A percentile compares a stretch with the other conserved stretches of the same genome.
Conservation (phyloP, 2,797 vertebrate genomes). For the Poeciliopsis gracilis region DNA sequence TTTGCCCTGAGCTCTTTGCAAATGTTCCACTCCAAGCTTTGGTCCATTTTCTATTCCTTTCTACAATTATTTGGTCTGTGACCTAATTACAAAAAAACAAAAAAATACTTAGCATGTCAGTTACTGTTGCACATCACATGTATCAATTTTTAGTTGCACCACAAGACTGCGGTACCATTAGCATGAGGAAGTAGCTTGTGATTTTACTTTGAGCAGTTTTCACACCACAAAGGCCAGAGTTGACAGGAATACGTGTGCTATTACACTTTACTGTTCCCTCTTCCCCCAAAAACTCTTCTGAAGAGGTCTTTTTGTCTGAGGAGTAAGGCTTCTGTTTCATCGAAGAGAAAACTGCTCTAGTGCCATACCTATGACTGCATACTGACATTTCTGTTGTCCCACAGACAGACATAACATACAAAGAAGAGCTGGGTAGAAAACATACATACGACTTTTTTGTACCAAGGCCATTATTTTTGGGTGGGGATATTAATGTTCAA, state of each 20-base stretch:
- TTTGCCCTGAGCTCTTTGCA: conserved; percentile 2
- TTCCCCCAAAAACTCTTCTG: neutral
- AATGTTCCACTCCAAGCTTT: conserved; percentile 3
- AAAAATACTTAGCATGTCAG: neutral
- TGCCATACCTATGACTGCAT: neutral
- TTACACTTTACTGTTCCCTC: neutral
- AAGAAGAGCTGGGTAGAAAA: neutral
- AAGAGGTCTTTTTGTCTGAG: neutral
- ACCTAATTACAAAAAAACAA: neutral
- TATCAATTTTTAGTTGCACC: neutral
- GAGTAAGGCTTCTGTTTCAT: neutral
- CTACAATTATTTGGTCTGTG: neutral
- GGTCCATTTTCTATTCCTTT: conserved; percentile 1
- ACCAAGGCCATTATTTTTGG: neutral
- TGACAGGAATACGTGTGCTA: neutral
- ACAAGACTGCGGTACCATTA: neutral
- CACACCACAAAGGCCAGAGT: neutral
- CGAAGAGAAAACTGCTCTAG: neutral
- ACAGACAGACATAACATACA: neutral
- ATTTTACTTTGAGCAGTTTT: neutral
- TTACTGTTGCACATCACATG: neutral
- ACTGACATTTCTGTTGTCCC: neutral
- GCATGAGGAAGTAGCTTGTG: conserved; percentile 2
- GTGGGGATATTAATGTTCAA: neutral
- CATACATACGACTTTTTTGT: neutral